Evolutionary conservation across 92 coral and sea anemone genomes (phyloP).

Genomic region (Phenganax stokvisi): DNA sequence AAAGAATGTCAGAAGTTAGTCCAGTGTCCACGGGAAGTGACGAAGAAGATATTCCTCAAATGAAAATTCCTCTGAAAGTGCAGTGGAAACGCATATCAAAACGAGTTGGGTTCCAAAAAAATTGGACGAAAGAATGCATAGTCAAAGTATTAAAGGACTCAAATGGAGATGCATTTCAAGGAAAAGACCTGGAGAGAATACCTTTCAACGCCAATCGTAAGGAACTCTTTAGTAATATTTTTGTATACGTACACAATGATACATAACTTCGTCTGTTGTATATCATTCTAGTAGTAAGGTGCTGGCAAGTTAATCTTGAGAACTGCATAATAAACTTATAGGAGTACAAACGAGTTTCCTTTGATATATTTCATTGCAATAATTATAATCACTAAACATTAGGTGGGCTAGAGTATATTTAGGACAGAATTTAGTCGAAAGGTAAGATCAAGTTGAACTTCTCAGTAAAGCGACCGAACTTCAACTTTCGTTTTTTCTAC

Average conservation of each 20-base stretch:
- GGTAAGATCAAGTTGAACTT: neutral
- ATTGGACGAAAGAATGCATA: conserved; percentile 36
- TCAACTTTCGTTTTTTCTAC: neutral
- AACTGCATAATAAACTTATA: no score
- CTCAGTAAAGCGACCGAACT: neutral
- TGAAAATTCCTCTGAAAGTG: neutral
- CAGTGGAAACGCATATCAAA: conserved; percentile 26
- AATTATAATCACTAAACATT: no score
- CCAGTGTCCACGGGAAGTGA: neutral
- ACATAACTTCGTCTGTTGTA: no score
- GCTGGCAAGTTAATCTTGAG: no score
- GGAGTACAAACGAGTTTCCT: no score
- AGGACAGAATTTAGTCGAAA: no score
- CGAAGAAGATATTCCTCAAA: neutral
- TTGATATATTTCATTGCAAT: no score
- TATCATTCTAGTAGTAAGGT: no score
- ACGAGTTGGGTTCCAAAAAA: conserved; percentile 24
- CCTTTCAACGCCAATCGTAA: conserved; percentile 30
- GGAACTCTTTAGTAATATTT: neutral
- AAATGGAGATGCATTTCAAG: conserved; percentile 17
- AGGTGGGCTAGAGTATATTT: no score
- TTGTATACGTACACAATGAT: neutral
- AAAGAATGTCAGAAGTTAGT: neutral
- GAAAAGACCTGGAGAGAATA: conserved; percentile 26
- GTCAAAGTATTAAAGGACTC: conserved; percentile 28